These are phyloP conservation scores for Bathybates hornii DNA, from an alignment of 2,113 vertebrate genomes.

Conservation along the genomic window DNA sequence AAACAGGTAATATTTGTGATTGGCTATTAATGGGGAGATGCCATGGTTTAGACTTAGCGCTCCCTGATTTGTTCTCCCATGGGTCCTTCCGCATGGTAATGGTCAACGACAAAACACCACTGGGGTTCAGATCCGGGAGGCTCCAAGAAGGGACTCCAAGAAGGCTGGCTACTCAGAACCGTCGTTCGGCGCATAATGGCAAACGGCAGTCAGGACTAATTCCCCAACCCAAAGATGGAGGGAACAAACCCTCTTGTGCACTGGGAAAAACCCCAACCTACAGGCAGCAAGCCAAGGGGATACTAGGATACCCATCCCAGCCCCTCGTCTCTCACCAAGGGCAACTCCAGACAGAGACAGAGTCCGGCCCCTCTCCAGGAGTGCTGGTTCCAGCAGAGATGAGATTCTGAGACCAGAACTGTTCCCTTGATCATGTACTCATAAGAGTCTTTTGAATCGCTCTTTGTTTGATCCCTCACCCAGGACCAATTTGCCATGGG, in stretches of 20 bases:
- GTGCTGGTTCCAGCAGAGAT: background rate
- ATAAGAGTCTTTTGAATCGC: background rate
- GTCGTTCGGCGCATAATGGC: fast-evolving
- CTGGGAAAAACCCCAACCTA: fast-evolving
- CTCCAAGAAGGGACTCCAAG: background rate
- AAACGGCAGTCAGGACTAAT: background rate
- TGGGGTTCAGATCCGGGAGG: background rate
- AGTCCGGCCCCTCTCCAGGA: background rate
- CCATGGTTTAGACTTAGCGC: background rate
- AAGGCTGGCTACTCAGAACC: background rate
- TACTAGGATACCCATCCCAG: background rate
- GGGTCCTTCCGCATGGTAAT: background rate
- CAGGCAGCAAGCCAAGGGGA: background rate
- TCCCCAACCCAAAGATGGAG: background rate
- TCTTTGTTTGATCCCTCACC: background rate
- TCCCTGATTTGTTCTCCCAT: background rate
- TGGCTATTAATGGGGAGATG: background rate
- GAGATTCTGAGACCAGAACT: background rate
- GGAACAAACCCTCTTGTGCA: background rate
- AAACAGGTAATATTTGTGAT: background rate
- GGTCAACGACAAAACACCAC: background rate
- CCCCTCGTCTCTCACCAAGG: background rate
- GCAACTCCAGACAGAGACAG: background rate
- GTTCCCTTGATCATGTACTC: background rate
- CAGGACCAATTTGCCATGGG: background rate